Conservation (phyloP, 2,797 vertebrate species). For the Meriones psammophilus region DNA sequence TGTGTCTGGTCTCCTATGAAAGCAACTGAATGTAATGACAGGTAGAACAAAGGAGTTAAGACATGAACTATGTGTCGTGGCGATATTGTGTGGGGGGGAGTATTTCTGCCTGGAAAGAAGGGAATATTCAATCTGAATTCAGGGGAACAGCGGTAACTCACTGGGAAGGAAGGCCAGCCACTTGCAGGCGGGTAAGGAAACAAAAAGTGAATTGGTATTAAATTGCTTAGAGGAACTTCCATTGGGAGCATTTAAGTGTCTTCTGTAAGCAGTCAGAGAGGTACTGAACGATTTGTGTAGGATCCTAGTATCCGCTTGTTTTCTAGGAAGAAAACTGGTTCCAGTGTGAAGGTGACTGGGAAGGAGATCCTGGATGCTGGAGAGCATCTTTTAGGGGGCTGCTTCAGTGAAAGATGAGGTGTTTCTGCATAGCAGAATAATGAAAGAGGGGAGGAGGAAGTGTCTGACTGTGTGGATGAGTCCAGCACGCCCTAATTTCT, state of each 20-base stretch:
- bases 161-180: not conserved
- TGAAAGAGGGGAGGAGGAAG: not conserved
- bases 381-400: not conserved
- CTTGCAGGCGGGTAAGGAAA: not conserved
- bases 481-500: fast-evolving
- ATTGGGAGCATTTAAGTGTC: not conserved
- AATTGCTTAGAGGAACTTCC: not conserved
- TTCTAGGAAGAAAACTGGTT: conserved; percentile 1
- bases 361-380: not conserved
- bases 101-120: conserved; percentile 11
- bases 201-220: not conserved
- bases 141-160: not conserved
- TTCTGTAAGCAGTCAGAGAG: not conserved
- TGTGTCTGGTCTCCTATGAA: not conserved
- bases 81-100: not conserved
- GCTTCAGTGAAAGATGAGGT: not conserved
- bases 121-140: not conserved
- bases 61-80: not conserved
- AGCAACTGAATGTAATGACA: not conserved
- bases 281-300: not conserved
- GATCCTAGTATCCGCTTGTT: not conserved
- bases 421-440: no score
- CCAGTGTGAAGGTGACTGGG: not conserved
- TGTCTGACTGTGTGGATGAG: not conserved
- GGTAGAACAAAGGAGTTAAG: conserved; percentile 33